phyloP scores from a whole-genome alignment of 2,888 invertebrate species.

The Mesorhabditis spiculigera region DNA sequence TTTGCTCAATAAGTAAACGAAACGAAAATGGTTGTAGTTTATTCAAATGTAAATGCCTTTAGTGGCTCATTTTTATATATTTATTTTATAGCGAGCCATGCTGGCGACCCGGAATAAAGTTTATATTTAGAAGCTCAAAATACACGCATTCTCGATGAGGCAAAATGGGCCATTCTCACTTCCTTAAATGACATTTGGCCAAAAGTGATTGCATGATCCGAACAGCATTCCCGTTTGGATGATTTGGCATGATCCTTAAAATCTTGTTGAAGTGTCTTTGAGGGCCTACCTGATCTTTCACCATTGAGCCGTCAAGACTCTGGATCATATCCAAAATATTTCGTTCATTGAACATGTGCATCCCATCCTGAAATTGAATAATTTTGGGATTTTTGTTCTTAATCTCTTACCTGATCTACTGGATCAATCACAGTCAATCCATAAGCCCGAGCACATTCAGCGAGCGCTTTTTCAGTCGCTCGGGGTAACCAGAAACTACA shows the following conservation, averaged over 20 bases:
- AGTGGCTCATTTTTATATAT: neutral
- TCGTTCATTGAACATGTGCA: no score
- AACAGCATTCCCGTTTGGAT: conserved; percentile 9
- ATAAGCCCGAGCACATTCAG: neutral
- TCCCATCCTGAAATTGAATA: neutral
- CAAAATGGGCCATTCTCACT: conserved; percentile 15
- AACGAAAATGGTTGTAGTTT: no score
- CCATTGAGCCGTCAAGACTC: no score
- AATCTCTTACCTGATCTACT: neutral
- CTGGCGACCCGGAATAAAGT: no score
- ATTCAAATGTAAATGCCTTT: no score
- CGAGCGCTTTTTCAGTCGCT: neutral
- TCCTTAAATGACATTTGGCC: conserved; percentile 15
- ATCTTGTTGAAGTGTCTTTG: no score
- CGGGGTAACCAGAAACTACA: neutral
- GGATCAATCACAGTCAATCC: neutral
- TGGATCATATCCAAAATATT: no score
- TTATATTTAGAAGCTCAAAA: conserved; percentile 11
- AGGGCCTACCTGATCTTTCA: no score
- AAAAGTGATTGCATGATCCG: conserved; percentile 18
- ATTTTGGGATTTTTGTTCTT: neutral
- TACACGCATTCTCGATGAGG: conserved; percentile 14
- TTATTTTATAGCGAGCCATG: no score
- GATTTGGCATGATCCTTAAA: no score
- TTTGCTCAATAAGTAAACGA: no score